Base-by-base conservation (phyloP, 2,888 invertebrate genomes). In the Anoncus sp. region DNA sequence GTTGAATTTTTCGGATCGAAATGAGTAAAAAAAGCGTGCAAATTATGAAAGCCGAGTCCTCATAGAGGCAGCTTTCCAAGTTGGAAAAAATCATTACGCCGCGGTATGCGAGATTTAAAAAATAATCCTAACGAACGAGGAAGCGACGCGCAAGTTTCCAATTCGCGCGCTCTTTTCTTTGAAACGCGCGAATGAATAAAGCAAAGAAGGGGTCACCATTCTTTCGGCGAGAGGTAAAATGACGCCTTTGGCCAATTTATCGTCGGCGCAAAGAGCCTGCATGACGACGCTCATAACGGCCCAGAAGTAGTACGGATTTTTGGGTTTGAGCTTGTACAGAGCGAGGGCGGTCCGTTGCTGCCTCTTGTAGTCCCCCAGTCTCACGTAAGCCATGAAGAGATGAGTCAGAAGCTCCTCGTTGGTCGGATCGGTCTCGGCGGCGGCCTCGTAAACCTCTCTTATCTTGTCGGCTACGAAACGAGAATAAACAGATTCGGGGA, bases 231-330 rank as follows among this genome's bases (percentile, higher is more conserved):
- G 92, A 2, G 96, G 95, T 35, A 98, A 93, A 27, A 96, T 94
- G 81, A 99, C 94, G 79, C 94, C 94, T 83, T 92, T 91, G 1
- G 93, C 93, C 43, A 94, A 86, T 57, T 91, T 88, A 5, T 90
- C 87, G 24, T 91, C 88, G 2, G 86, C 87, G 66, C 86, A 84
- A 53, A 88, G 84, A 85, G 97, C 97, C 94, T 99, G 99, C 93
- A 99, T 94, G 22, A 99, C 96, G 84, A 98, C 95, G 90, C 98
- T 98, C 97, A 99, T 98, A 10, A 99, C 96, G 20, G 97, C 97
- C 99, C 99, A 99, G 91, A 98, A 98, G 90, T 98, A 98, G 90
- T 99, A 99, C 0, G 98, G 98, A 90, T 97, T 98, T 91, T 98
- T 98, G 2, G 97, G 96, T 86, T 96, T 96, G 71, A 97, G 92